Conservation (phyloP, 2,888 invertebrate species). For the Dendrolimus houi region DNA sequence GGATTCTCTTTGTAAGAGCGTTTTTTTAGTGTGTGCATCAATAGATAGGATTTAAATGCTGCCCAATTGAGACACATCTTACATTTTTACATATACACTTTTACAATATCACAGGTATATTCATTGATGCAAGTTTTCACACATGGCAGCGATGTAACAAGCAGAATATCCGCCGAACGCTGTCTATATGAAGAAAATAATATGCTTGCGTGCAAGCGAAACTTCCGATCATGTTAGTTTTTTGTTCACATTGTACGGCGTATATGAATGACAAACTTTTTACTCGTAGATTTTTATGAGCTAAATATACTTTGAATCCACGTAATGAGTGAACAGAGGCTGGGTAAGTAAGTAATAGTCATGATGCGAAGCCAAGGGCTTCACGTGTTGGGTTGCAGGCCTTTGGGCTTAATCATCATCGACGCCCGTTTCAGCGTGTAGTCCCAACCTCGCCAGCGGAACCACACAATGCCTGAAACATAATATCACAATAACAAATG, state of each 20-base stretch:
- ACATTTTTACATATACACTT: neutral
- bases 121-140: constrained; percentile 1
- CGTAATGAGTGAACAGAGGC: constrained; percentile 60
- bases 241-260: too few species aligned
- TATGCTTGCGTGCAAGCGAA: too few species aligned
- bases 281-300: neutral
- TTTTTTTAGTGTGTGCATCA: too few species aligned
- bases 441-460: constrained; percentile 97
- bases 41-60: too few species aligned
- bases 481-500: neutral
- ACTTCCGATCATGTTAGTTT: too few species aligned
- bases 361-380: constrained; percentile 9
- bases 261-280: too few species aligned
- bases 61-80: constrained; percentile 9
- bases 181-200: too few species aligned
- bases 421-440: constrained; percentile 92
- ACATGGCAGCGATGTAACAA: too few species aligned
- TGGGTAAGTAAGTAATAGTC: constrained; percentile 27
- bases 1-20: constrained; percentile 29
- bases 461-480: constrained; percentile 90
- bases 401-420: constrained; percentile 94
- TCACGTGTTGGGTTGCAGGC: constrained; percentile 72
- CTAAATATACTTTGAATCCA: constrained; percentile 37
- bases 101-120: constrained; percentile 23
- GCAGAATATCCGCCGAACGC: too few species aligned